Evolutionary conservation across 1,140 invertebrate genomes (phyloP), one percentile per base, ranked within the genome.

Genomic region (Acromyrmex charruanus): DNA sequence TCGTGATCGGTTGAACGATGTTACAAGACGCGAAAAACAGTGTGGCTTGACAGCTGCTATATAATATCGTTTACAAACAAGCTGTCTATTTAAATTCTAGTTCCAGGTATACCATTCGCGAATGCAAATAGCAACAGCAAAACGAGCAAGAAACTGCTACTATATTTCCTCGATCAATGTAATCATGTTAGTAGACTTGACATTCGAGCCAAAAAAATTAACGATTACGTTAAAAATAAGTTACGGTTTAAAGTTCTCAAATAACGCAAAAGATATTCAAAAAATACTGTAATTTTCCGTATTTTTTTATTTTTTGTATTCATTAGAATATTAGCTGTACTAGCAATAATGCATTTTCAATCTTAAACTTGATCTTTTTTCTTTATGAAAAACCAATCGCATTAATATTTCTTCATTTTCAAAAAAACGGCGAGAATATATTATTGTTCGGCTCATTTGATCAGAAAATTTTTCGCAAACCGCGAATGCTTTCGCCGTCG

Each of bases 61-160:
- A 31, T 86, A 89, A 89, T 89, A 39, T 74, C 71, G 91, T 92
- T 92, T 92, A 92, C 88, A 92, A 92, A 91, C 87, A 91, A 65
- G 58, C 28, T 31, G 53, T 86, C 87, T 89, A 89, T 87, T 89
- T 90, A 87, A 91, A 91, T 89, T 59, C 18, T 28, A 35, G 14
- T 85, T 39, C 21, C 49, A 71, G 7, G 3, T 81, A 68, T 75
- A 71, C 9, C 28, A 7, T 39, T 49, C 59, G 39, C 58, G 39
- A 31, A 53, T 79, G 77, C 44, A 74, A 74, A 85, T 77, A 80
- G 35, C 16, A 31, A 53, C 14, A 80, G 18, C 31, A 44, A 44
- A 71, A 66, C 44, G 72, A 28, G 14, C 65, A 16, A 35, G 53
- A 82, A 31, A 82, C 31, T 31, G 25, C 44, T 59, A 31, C 58